Conservation (phyloP, 1,140 invertebrate genomes). For the Leptoteleia sp. region DNA sequence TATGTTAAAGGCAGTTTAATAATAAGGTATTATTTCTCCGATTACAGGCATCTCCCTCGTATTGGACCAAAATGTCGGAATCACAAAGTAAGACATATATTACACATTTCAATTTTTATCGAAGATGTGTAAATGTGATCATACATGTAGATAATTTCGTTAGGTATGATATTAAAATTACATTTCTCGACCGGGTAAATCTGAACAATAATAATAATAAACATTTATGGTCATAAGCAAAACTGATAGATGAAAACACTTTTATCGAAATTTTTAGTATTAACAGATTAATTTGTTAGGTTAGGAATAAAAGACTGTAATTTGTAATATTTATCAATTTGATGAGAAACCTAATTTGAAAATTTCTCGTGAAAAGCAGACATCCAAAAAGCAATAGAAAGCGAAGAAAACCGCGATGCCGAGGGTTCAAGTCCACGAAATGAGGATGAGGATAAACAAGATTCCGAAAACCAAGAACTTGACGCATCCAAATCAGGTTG, state of each 20-base stretch:
- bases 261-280: too few species aligned
- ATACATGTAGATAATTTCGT: conserved; percentile 5
- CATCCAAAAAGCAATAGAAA: conserved; percentile 51
- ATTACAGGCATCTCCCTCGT: conserved; percentile 68
- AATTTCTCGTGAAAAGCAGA: conserved; percentile 37
- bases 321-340: too few species aligned
- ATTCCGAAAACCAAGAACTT: conserved; percentile 41
- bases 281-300: too few species aligned
- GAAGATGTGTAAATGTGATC: conserved; percentile 10
- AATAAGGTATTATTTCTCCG: conserved; percentile 26
- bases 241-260: too few species aligned
- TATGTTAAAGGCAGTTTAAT: conserved; percentile 13
- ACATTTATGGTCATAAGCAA: conserved; percentile 19
- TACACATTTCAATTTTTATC: conserved; percentile 11
- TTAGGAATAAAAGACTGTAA: too few species aligned
- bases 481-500: conserved; percentile 68
- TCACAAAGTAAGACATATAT: conserved; percentile 73
- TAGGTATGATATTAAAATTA: background rate
- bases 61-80: conserved; percentile 74
- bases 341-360: conserved; percentile 7
- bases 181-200: background rate
- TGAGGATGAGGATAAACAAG: conserved; percentile 61
- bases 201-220: background rate
- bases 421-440: conserved; percentile 58
- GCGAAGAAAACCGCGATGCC: conserved; percentile 53